These are phyloP conservation scores for Ormyrus thymus DNA, from an alignment of 2,888 invertebrate genomes.

Conservation along the genomic window DNA sequence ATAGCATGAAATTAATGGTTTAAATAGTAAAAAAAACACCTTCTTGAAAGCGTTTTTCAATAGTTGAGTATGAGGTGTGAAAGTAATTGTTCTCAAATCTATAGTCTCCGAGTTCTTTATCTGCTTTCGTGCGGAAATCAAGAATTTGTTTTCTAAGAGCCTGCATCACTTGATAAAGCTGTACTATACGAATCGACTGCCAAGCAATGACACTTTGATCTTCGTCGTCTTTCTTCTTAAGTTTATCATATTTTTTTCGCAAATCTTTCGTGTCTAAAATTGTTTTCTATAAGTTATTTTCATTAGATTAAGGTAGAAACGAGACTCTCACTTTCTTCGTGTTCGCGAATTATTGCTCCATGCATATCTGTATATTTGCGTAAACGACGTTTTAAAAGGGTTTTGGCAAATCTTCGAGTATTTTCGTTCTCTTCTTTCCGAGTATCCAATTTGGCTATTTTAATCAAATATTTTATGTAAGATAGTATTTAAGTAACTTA, in stretches of 20 bases:
- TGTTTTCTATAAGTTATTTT: neutral
- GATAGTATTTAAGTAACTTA: neutral
- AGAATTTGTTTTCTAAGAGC: slow-evolving; percentile 58
- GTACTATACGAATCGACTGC: slow-evolving; percentile 59
- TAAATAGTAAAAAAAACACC: slow-evolving; percentile 57
- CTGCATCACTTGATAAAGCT: slow-evolving; percentile 60
- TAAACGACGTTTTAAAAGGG: slow-evolving; percentile 8
- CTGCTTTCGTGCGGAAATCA: slow-evolving; percentile 37
- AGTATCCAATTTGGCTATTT: slow-evolving; percentile 54
- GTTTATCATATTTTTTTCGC: slow-evolving; percentile 59
- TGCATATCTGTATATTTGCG: neutral
- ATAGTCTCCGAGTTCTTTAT: slow-evolving; percentile 58
- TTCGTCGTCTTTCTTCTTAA: slow-evolving; percentile 63
- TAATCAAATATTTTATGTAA: neutral
- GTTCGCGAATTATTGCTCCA: slow-evolving; percentile 15
- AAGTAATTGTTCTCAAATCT: slow-evolving; percentile 61
- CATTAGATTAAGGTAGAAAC: neutral
- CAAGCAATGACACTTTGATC: slow-evolving; percentile 61
- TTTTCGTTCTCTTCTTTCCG: slow-evolving; percentile 48
- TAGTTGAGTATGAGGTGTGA: slow-evolving; percentile 56
- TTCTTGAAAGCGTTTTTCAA: slow-evolving; percentile 59
- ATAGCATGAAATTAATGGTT: neutral
- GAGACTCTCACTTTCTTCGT: slow-evolving; percentile 36
- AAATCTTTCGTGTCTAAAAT: slow-evolving; percentile 59
- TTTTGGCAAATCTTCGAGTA: slow-evolving; percentile 16